Percentiles rank a stretch among this genome's conserved stretches.
Evolutionary conservation across 2,113 vertebrate genomes (phyloP).

Genomic region (Chloropsis cyanopogon): DNA sequence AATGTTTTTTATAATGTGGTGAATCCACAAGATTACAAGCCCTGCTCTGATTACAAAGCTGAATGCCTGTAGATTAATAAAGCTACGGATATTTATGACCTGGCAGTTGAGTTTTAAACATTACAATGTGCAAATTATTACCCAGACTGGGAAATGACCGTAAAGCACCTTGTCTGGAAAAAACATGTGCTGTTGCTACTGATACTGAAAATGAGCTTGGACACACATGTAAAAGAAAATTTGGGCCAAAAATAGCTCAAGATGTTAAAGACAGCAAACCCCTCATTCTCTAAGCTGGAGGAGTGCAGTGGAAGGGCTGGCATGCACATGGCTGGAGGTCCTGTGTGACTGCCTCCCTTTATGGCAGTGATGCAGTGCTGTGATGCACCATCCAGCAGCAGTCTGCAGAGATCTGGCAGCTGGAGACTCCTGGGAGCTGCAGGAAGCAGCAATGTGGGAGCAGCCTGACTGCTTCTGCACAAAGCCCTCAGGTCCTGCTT

Average conservation of each 20-base stretch:
- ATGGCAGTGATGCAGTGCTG: neutral
- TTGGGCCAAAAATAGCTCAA: neutral
- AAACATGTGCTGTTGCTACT: neutral
- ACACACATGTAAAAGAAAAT: neutral
- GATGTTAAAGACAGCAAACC: neutral
- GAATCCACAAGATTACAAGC: constrained; percentile 41
- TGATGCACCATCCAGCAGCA: neutral
- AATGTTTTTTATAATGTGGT: neutral
- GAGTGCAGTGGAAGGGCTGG: neutral
- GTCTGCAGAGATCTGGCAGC: neutral
- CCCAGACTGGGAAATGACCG: neutral
- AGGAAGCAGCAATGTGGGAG: neutral
- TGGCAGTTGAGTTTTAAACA: constrained; percentile 35
- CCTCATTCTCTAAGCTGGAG: neutral
- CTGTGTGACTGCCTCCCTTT: neutral
- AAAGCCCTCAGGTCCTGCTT: neutral
- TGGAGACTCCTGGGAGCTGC: neutral
- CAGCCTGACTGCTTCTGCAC: neutral
- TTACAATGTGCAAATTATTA: constrained; percentile 45
- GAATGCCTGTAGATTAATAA: constrained; percentile 36
- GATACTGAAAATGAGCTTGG: neutral
- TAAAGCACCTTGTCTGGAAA: neutral
- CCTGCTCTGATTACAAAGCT: constrained; percentile 47
- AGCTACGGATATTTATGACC: constrained; percentile 42
- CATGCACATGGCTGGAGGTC: neutral